A percentile compares a stretch with the other conserved stretches of the same genome.
Evolutionary conservation across 2,797 vertebrate genomes (phyloP).

Genomic region (Alcedo quadribrachys): DNA sequence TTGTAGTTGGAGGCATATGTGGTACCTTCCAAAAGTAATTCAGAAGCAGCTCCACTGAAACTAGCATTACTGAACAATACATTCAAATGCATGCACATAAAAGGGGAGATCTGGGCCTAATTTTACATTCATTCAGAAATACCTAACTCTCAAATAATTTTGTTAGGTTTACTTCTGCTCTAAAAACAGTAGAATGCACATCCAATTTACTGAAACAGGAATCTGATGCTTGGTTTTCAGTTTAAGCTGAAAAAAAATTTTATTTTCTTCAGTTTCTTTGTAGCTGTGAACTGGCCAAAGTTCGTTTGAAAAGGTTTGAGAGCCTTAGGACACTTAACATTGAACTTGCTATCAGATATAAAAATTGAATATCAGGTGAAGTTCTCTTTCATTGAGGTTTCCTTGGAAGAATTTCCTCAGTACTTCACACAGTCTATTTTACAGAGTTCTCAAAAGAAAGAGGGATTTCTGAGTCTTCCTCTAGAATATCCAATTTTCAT

Average conservation of each 20-base stretch:
- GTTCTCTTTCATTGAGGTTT: neutral
- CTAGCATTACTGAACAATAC: neutral
- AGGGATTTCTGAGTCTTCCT: neutral
- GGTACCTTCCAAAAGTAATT: neutral
- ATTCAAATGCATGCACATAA: neutral
- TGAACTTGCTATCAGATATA: neutral
- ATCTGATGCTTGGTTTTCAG: neutral
- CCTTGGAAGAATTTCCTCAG: neutral
- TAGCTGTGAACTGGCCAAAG: neutral
- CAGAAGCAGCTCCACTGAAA: neutral
- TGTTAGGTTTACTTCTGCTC: neutral
- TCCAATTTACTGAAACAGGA: neutral
- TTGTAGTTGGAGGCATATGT: neutral
- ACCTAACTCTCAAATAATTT: neutral
- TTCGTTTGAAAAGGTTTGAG: neutral
- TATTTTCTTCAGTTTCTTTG: neutral
- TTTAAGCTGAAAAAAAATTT: neutral
- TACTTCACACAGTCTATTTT: neutral
- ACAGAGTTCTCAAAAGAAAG: neutral
- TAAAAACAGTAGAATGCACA: neutral
- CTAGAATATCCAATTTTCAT: neutral
- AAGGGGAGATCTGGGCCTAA: neutral
- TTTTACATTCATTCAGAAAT: neutral
- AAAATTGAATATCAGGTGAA: neutral
- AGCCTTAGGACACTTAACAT: neutral